Base-by-base conservation (phyloP, 2,797 vertebrate genomes). In the Amblyraja radiata region DNA sequence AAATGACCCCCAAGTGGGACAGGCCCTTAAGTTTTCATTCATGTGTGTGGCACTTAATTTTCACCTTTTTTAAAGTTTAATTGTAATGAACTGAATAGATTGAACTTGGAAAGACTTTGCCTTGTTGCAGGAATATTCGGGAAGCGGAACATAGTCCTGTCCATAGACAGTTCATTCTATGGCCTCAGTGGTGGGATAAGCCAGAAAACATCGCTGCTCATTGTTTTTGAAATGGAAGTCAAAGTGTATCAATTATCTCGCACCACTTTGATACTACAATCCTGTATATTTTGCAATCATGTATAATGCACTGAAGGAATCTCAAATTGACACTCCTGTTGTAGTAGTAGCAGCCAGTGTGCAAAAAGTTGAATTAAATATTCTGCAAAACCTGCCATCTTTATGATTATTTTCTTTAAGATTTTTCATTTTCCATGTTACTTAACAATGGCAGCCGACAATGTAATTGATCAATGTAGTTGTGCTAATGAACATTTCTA, bases 221-320 rank as follows among this genome's bases (percentile, higher is more conserved):
- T 74, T 92, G 71, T 76, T 13, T 92, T 88, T 88, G 28, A 88
- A 92, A 92, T 92, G 14, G n/a, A 14, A 74, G 36, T 73, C 9
- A 8, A 91, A 91, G 71, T 76, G 39, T 76, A 74, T 46, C 39
- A 11, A 73, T 74, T 16, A 25, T 74, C 14, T 14, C 39, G 46
- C 88, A 91, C 10, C 71, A 74, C 39, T 92, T 92, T 92, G 71
- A 91, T 74, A 36, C 36, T 92, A 58, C 23, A 58, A 93, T 94
- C 95, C 94, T 96, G 95, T 96, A 96, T 93, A 23, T 97, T 96
- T 97, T 96, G 96, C 94, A 95, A 95, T 96, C 94, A 96, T 96
- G 96, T 97, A 96, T 97, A 97, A 97, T 97, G 98, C 98, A 98
- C 98, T 98, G 98, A 98, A 95, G 93, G 95, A 96, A 95, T 95